A percentile compares a stretch with the other conserved stretches of the same genome.
Evolutionary conservation across 1,140 invertebrate species (phyloP).

Genomic region (Chymomyza costata): DNA sequence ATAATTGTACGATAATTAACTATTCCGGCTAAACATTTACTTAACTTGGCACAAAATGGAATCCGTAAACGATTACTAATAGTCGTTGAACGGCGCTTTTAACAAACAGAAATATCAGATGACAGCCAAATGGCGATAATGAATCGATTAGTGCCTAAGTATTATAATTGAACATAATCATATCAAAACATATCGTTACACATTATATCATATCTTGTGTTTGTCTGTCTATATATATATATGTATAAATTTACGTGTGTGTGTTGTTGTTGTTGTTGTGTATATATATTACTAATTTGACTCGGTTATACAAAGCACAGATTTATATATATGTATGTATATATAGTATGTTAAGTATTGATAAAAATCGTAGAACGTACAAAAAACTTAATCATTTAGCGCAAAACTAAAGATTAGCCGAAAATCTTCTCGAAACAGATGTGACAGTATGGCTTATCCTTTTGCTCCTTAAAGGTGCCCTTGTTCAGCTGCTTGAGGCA

Average conservation of each 20-base stretch:
- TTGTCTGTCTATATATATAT: background rate
- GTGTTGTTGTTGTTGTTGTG: too few species aligned
- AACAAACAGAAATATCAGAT: slow-evolving; percentile 59
- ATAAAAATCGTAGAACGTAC: slow-evolving; percentile 48
- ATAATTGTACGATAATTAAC: too few species aligned
- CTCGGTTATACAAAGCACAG: slow-evolving; percentile 69
- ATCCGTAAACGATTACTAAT: too few species aligned
- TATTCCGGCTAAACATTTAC: too few species aligned
- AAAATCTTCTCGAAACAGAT: slow-evolving; percentile 98
- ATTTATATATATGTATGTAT: slow-evolving; percentile 43
- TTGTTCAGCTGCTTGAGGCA: slow-evolving; percentile 98
- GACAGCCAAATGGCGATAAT: too few species aligned
- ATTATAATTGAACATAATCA: slow-evolving; percentile 41
- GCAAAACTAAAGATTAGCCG: slow-evolving; percentile 78
- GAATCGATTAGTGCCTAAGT: slow-evolving; percentile 48
- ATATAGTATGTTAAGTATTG: slow-evolving; percentile 15
- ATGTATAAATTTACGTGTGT: slow-evolving; percentile 30
- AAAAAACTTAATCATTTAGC: slow-evolving; percentile 52
- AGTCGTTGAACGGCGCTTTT: slow-evolving; percentile 1
- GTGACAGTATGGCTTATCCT: slow-evolving; percentile 99
- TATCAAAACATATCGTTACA: too few species aligned
- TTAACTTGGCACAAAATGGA: too few species aligned
- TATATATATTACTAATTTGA: slow-evolving; percentile 69
- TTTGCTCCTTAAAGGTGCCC: slow-evolving; percentile 98
- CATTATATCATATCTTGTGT: too few species aligned